A percentile compares a stretch with the other conserved stretches of the same genome.
These are phyloP conservation scores for Drosophila mimetica DNA, from an alignment of 2,888 invertebrate genomes.

Conservation along the genomic window DNA sequence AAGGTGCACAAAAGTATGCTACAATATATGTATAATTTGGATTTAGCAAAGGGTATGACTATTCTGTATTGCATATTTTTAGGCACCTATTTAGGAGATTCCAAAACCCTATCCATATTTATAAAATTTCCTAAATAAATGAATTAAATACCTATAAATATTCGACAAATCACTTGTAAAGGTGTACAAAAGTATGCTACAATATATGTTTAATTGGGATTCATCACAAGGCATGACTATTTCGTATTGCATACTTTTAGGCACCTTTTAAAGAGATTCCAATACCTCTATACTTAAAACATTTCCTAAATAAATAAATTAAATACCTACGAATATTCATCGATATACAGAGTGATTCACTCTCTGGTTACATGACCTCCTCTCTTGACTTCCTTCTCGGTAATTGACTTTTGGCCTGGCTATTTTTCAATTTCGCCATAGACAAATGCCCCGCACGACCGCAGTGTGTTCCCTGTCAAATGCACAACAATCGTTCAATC, in stretches of 20 bases:
- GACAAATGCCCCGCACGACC: slow-evolving; percentile 10
- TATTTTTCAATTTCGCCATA: slow-evolving; percentile 19
- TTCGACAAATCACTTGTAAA: neutral
- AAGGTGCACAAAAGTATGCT: neutral
- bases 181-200: neutral
- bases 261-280: no score
- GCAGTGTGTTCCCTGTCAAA: slow-evolving; percentile 17
- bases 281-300: neutral
- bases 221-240: no score
- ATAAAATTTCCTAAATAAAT: neutral
- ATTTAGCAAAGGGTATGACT: no score
- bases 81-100: no score
- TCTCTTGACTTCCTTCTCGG: slow-evolving; percentile 4
- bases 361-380: neutral
- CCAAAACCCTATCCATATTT: no score
- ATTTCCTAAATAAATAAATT: neutral
- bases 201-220: no score
- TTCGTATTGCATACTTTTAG: no score
- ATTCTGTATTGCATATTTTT: no score
- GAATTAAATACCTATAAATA: no score
- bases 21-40: no score
- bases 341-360: no score
- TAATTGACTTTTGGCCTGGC: slow-evolving; percentile 23
- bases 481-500: slow-evolving; percentile 7
- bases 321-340: no score